These are phyloP conservation scores for Scrobipalpa atriplicella DNA, from an alignment of 2,888 invertebrate genomes.

Conservation along the genomic window DNA sequence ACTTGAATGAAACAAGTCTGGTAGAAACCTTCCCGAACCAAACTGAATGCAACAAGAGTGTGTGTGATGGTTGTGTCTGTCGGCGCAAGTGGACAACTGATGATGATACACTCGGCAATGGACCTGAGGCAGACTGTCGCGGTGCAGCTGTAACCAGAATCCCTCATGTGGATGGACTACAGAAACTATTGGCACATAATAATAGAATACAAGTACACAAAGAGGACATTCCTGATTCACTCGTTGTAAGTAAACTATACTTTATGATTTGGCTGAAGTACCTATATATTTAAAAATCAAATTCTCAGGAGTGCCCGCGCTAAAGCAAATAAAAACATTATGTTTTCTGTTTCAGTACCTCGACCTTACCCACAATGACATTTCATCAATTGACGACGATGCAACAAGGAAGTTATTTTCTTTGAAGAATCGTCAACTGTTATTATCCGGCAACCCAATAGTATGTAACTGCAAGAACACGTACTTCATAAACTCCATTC, in stretches of 20 bases:
- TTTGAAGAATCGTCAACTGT: not conserved
- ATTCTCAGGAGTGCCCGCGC: too few relatives aligned
- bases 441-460: not conserved
- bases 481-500: not conserved
- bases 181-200: not conserved
- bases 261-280: too few relatives aligned
- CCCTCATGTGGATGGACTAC: not conserved
- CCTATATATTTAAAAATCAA: not conserved
- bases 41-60: not conserved
- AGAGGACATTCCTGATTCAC: slow-evolving; percentile 5
- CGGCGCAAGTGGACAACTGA: not conserved
- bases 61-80: not conserved
- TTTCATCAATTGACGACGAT: not conserved
- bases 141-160: not conserved
- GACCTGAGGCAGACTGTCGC: not conserved
- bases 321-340: too few relatives aligned
- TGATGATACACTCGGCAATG: not conserved
- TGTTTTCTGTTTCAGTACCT: not conserved
- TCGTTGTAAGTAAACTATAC: not conserved
- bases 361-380: not conserved
- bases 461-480: slow-evolving; percentile 2
- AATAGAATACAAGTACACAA: not conserved
- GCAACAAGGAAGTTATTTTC: not conserved
- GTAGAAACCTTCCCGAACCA: not conserved
- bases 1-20: not conserved